A percentile compares a stretch with the other conserved stretches of the same genome.
Evolutionary conservation across 2,797 vertebrate species (phyloP).

Genomic region (Champsocephalus esox): DNA sequence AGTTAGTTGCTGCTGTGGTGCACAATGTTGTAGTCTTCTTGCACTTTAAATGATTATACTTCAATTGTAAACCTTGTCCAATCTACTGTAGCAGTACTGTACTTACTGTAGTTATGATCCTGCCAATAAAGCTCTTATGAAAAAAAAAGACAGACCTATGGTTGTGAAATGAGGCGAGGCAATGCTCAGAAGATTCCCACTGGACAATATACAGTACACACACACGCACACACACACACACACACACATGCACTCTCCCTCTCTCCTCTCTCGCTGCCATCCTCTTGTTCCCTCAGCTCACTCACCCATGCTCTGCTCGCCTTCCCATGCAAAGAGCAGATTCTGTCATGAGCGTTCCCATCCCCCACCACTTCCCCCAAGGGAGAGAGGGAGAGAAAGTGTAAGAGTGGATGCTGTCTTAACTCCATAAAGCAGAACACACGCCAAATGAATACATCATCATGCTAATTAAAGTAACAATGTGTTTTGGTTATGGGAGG

Average conservation of each 20-base stretch:
- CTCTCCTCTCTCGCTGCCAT: conserved; percentile 27
- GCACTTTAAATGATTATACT: not conserved
- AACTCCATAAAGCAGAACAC: conserved; percentile 70
- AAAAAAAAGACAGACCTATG: conserved; percentile 34
- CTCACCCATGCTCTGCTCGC: conserved; percentile 65
- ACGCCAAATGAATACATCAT: conserved; percentile 73
- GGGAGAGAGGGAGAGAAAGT: conserved; percentile 57
- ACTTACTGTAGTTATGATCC: not conserved
- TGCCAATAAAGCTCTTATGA: conserved; percentile 39
- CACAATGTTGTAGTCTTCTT: not conserved
- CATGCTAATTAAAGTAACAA: conserved; percentile 72
- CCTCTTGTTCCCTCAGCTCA: conserved; percentile 54
- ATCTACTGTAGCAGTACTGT: conserved; percentile 6
- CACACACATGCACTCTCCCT: not conserved
- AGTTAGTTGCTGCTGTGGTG: not conserved
- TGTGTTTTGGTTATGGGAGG: conserved; percentile 60
- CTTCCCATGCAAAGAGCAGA: conserved; percentile 77
- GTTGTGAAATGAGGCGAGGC: conserved; percentile 62
- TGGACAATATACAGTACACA: conserved; percentile 59
- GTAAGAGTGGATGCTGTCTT: conserved; percentile 63
- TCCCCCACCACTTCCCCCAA: conserved; percentile 76
- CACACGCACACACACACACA: not conserved
- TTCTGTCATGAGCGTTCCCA: conserved; percentile 76
- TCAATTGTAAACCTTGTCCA: not conserved
- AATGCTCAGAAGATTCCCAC: conserved; percentile 55